These are phyloP conservation scores for Glandiceps talaboti DNA, from an alignment of 53 echinoderm and acorn worm genomes.

Conservation along the genomic window DNA sequence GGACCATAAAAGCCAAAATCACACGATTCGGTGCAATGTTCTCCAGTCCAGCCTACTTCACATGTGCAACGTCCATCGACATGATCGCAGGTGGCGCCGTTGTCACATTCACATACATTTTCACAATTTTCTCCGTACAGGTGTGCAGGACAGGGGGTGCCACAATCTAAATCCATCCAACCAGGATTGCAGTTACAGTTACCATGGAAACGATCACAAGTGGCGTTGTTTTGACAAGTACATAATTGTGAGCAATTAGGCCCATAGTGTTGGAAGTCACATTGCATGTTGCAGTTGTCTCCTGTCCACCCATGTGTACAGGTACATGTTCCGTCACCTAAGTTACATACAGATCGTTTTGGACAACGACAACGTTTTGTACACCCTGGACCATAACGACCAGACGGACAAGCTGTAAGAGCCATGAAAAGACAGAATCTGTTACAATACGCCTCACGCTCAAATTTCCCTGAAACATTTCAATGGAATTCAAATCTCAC, in stretches of 20 bases:
- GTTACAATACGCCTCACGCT: too few species aligned
- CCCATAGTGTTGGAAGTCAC: slow-evolving; percentile 39
- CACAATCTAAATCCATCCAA: too few species aligned
- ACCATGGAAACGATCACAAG: slow-evolving; percentile 42
- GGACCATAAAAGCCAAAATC: slow-evolving; percentile 4
- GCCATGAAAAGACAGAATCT: too few species aligned
- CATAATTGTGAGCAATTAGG: slow-evolving; percentile 35
- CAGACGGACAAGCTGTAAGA: background rate
- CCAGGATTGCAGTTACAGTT: slow-evolving; percentile 52
- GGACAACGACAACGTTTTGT: slow-evolving; percentile 28
- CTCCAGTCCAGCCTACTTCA: too few species aligned
- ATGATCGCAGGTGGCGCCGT: too few species aligned
- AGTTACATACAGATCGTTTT: slow-evolving; percentile 34
- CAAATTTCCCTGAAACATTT: too few species aligned
- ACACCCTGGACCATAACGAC: slow-evolving; percentile 31
- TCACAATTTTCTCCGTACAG: slow-evolving; percentile 42
- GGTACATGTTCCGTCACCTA: slow-evolving; percentile 35
- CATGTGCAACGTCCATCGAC: too few species aligned
- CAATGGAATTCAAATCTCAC: too few species aligned
- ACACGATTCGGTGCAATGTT: too few species aligned
- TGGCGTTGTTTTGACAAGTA: slow-evolving; percentile 46
- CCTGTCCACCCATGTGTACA: slow-evolving; percentile 45
- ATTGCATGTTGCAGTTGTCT: slow-evolving; percentile 18
- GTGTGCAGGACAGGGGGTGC: too few species aligned
- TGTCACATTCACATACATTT: too few species aligned